Base-by-base conservation (phyloP, 1,140 invertebrate genomes). In the Trachymyrmex cornetzi region DNA sequence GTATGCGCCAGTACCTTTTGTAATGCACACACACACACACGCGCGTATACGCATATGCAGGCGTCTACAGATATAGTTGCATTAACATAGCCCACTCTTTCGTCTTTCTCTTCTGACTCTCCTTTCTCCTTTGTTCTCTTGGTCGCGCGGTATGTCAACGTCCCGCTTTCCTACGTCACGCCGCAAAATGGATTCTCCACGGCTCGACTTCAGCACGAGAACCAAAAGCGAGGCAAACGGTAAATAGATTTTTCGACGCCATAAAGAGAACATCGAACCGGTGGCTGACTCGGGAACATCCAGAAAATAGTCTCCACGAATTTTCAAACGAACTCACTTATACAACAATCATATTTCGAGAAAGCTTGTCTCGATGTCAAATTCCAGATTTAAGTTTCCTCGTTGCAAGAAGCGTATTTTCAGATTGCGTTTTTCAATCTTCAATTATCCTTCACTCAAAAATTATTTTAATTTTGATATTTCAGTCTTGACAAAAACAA, bases 161-260 rank as follows among this genome's bases (percentile, higher is more conserved):
- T 86, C 38, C 85, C 53, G 72, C 85, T 79, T 82, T 82, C 61
- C 67, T 59, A 74, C 55, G 67, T 82, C 34, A 82, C 66, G 79
- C 67, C 27, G 55, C 34, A 74, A 82, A 82, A 82, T 82, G 80
- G 80, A 82, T 82, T 82, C 80, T 82, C 80, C 69, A 82, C 79
- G 79, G 66, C 53, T 82, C 79, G 79, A 72, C 79, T 66, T 59
- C 66, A 19, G 34, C 80, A 82, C 79, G 79, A 81, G 64, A 81
- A 72, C 66, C 66, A 57, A 71, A 74, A 74, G 80, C 80, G 55
- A 82, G 38, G 55, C 80, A 55, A 74, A 74, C 67, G 24, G 69
- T 82, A 82, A 82, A 82, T 82, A 82, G 80, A 82, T 82, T 74
- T 82, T 82, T 82, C 67, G 80, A 82, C 53, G 80, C 67, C 24